Evolutionary conservation across 2,888 invertebrate genomes (phyloP), one percentile per base, ranked within the genome.

Genomic region (Drosophila quinaria): DNA sequence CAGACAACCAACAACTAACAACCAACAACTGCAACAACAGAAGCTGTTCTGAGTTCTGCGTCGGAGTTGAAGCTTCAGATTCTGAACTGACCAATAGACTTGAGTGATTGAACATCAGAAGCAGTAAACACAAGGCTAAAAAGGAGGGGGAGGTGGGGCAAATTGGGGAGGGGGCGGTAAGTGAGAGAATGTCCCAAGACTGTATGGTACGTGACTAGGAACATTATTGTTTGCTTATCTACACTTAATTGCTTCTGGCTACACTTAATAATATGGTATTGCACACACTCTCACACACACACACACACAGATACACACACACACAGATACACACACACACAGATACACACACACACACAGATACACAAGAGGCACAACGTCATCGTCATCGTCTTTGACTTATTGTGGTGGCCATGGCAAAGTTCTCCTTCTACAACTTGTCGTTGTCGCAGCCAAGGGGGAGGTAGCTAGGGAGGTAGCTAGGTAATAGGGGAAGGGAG

Each of bases 231-330:
- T 90, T 89, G 89, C 90, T 91, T 90, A 90, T 90, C 90, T 82
- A 86, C 87, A 89, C 87, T 91, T 91, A 91, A 91, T 91, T 91
- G 91, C 91, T 90, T 86, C 81, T 87, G 90, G 91, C 91, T 90
- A 90, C 90, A 91, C 91, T 90, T 91, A 91, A 90, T 91, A 91
- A 90, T 84, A 87, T 81, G 83, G 80, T 78, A 75, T 80, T 52
- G 58, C 74, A 70, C 59, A 75, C 62, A 67, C 17, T 56, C 66
- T 64, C 35, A 65, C 41, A 54, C 37, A 58, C 39, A 62, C 46
- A 69, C 15, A 54, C 39, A 54, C 13, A 35, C 39, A 66, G 47
- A 52, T 8, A 62, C 39, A 41, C 46, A 62, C 39, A 41, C 46
- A 54, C 29, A 19, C 11, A n/a, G 22, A 61, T 33, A 54, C 5